A percentile compares a stretch with the other conserved stretches of the same genome.
Conservation (phyloP, 2,888 invertebrate genomes). For the Crossocerus cetratus region DNA sequence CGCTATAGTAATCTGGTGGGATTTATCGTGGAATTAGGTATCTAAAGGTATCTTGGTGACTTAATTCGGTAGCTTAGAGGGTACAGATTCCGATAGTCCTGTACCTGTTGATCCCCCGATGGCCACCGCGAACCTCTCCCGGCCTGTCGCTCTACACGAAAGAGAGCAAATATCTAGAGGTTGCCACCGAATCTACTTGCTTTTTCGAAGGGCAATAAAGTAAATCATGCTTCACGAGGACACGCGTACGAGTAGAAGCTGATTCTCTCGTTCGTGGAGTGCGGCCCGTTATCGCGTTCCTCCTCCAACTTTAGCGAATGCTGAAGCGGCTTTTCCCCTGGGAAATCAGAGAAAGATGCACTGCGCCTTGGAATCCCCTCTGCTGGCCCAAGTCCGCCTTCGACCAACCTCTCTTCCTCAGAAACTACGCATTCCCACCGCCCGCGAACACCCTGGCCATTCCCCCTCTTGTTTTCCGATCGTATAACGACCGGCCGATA, state of each 20-base stretch:
- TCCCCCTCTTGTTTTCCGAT: slow-evolving; percentile 23
- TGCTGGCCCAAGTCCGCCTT: slow-evolving; percentile 15
- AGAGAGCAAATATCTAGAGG: slow-evolving; percentile 52
- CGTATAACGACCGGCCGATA: slow-evolving; percentile 27
- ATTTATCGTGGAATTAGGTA: too few relatives aligned
- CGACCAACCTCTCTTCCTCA: slow-evolving; percentile 4
- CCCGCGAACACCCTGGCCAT: slow-evolving; percentile 7
- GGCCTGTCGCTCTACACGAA: slow-evolving; percentile 24
- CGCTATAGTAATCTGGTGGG: too few relatives aligned
- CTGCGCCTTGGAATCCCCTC: slow-evolving; percentile 50
- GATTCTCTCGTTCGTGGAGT: slow-evolving; percentile 22
- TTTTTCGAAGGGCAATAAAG: slow-evolving; percentile 62
- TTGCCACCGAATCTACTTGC: slow-evolving; percentile 58
- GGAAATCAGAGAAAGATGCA: slow-evolving; percentile 75
- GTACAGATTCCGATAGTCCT: too few relatives aligned
- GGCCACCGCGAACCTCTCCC: slow-evolving; percentile 24
- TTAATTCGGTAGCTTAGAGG: slow-evolving; percentile 10
- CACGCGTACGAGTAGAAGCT: slow-evolving; percentile 44
- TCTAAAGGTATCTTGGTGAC: too few relatives aligned
- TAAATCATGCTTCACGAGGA: slow-evolving; percentile 65
- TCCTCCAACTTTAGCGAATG: slow-evolving; percentile 36
- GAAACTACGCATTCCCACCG: slow-evolving; percentile 31
- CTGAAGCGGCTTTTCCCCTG: slow-evolving; percentile 63
- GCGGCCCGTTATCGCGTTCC: slow-evolving; percentile 25
- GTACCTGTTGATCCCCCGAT: slow-evolving; percentile 61